Evolutionary conservation across 37 sponge, comb jelly and placozoan species (phyloP).

Genomic region (Chondrilla cf. caribensis): DNA sequence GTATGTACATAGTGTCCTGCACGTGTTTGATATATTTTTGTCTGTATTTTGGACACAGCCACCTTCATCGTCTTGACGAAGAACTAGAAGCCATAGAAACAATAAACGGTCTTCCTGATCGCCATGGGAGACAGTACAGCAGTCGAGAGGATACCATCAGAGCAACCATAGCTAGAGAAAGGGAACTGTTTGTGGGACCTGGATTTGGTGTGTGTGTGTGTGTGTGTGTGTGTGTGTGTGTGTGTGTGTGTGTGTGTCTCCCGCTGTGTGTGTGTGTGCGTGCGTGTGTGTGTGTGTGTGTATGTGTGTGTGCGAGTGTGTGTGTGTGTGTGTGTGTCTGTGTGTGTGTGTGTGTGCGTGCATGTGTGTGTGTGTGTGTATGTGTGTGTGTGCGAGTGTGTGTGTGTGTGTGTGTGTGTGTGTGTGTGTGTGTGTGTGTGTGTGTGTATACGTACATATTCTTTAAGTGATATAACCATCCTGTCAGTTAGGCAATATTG

Average conservation of each 20-base stretch:
- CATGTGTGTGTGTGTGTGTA: no score
- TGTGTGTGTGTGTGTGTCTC: no score
- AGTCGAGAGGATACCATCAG: conserved; percentile 45
- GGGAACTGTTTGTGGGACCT: conserved; percentile 32
- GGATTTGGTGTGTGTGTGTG: conserved; percentile 47
- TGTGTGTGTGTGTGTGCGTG: not conserved
- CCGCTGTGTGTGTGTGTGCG: no score
- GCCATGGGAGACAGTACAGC: conserved; percentile 47
- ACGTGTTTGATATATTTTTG: no score
- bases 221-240: not conserved
- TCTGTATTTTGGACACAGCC: conserved; percentile 10
- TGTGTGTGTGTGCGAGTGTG: no score
- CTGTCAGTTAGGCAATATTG: no score
- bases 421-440: not conserved
- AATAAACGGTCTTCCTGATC: conserved; percentile 14
- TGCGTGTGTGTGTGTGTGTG: no score
- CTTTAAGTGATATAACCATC: no score
- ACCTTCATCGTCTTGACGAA: conserved; percentile 44
- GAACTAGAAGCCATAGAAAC: conserved; percentile 35
- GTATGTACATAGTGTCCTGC: no score
- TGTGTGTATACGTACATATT: not conserved
- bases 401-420: no score
- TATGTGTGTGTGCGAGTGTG: not conserved
- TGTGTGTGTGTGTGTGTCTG: not conserved
- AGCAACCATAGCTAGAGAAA: conserved; percentile 41